Evolutionary conservation across 2,888 invertebrate genomes (phyloP).

Genomic region (Drosophila phalerata): DNA sequence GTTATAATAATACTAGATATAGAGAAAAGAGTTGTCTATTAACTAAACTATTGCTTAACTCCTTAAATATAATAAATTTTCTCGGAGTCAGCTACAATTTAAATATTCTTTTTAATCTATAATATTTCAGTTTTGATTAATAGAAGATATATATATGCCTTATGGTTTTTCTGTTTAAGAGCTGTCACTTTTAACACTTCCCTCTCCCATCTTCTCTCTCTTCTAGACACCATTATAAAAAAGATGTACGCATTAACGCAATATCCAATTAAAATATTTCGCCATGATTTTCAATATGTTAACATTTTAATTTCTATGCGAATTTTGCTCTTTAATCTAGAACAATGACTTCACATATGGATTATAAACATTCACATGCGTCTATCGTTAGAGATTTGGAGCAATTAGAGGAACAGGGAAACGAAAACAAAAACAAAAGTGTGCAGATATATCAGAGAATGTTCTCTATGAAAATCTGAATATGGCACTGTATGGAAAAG

Average conservation of each 20-base stretch:
- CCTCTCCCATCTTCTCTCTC: background rate
- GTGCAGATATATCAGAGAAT: constrained; percentile 61
- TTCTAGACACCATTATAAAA: background rate
- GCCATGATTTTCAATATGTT: constrained; percentile 66
- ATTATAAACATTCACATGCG: constrained; percentile 7
- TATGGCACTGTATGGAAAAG: background rate
- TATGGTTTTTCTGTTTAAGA: background rate
- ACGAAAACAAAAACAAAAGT: constrained; percentile 48
- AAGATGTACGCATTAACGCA: constrained; percentile 35
- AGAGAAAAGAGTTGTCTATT: no score
- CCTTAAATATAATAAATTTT: no score
- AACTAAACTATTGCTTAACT: no score
- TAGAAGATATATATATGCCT: no score
- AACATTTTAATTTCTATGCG: constrained; percentile 55
- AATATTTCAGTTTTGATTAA: no score
- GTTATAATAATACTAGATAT: no score
- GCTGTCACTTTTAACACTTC: background rate
- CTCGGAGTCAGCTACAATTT: no score
- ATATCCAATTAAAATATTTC: constrained; percentile 76
- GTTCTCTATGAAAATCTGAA: background rate
- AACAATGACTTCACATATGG: constrained; percentile 35
- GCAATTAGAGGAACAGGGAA: constrained; percentile 66
- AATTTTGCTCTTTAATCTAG: constrained; percentile 36
- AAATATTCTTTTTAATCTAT: no score
- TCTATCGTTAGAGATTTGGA: constrained; percentile 60